Evolutionary conservation across 2,888 invertebrate genomes (phyloP).

Genomic region (Plebejus melissa): DNA sequence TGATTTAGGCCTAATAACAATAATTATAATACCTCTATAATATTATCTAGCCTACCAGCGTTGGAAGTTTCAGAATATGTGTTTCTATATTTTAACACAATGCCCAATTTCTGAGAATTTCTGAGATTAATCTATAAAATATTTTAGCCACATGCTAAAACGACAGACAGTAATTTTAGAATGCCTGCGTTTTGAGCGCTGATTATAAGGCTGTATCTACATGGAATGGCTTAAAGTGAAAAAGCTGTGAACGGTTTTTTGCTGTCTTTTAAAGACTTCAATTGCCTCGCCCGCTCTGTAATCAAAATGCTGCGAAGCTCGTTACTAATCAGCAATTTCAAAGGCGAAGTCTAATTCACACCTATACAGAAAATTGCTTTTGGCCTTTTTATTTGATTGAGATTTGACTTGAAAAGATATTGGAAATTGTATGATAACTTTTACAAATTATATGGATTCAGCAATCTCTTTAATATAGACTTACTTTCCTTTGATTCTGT

Average conservation of each 20-base stretch:
- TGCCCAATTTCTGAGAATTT: too few species aligned
- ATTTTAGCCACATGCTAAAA: too few species aligned
- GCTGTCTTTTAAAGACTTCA: background rate
- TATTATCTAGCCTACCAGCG: too few species aligned
- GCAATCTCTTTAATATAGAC: too few species aligned
- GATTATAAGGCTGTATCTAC: background rate
- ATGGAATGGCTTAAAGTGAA: background rate
- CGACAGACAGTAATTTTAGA: background rate
- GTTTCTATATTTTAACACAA: too few species aligned
- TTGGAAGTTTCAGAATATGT: too few species aligned
- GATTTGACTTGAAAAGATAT: background rate
- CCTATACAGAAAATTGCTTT: background rate
- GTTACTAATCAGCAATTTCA: constrained; percentile 5
- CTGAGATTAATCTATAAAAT: too few species aligned
- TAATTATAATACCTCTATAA: too few species aligned
- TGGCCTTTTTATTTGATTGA: background rate
- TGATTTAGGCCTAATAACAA: too few species aligned
- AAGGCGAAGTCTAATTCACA: background rate
- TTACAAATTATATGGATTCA: background rate
- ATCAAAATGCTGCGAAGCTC: background rate
- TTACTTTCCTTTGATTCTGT: too few species aligned
- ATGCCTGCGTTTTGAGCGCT: background rate
- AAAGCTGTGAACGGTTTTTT: background rate
- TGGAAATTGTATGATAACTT: background rate
- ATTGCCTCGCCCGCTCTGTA: background rate